These are phyloP conservation scores for Lepidostoma basale DNA, from an alignment of 1,140 invertebrate genomes.

Conservation along the genomic window DNA sequence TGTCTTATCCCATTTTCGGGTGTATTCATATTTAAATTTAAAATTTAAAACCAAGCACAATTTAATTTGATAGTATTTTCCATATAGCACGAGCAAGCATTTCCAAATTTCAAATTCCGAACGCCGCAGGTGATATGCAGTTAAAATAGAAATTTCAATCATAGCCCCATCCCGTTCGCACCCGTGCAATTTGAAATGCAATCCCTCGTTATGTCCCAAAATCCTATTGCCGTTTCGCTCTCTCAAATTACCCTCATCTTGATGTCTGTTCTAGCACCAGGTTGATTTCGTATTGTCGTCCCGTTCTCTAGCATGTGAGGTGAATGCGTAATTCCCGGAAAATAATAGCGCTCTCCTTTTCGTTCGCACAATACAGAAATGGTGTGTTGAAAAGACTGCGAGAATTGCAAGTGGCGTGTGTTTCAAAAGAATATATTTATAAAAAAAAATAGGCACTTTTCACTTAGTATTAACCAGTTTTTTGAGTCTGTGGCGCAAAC, in stretches of 20 bases:
- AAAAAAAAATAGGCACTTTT: too few relatives aligned
- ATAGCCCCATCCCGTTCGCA: background rate
- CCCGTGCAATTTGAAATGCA: background rate
- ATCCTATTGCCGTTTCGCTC: background rate
- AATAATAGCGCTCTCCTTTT: background rate
- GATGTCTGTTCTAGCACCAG: background rate
- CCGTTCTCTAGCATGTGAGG: background rate
- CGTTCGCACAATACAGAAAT: background rate
- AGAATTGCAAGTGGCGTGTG: background rate
- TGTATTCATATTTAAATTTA: too few relatives aligned
- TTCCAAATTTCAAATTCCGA: background rate
- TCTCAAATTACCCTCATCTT: background rate
- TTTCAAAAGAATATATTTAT: background rate
- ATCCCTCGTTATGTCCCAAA: background rate
- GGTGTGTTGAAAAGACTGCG: background rate
- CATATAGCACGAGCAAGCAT: too few relatives aligned
- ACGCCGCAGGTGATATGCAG: background rate
- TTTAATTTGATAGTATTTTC: too few relatives aligned
- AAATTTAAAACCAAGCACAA: too few relatives aligned
- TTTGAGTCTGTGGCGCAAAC: too few relatives aligned
- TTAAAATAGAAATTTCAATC: background rate
- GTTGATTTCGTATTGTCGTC: background rate
- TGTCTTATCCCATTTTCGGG: too few relatives aligned
- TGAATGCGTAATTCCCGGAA: background rate
- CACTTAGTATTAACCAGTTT: too few relatives aligned